Evolutionary conservation across 2,797 vertebrate genomes (phyloP), one percentile per base, ranked within the genome.

Genomic region (Xyrichtys novacula): DNA sequence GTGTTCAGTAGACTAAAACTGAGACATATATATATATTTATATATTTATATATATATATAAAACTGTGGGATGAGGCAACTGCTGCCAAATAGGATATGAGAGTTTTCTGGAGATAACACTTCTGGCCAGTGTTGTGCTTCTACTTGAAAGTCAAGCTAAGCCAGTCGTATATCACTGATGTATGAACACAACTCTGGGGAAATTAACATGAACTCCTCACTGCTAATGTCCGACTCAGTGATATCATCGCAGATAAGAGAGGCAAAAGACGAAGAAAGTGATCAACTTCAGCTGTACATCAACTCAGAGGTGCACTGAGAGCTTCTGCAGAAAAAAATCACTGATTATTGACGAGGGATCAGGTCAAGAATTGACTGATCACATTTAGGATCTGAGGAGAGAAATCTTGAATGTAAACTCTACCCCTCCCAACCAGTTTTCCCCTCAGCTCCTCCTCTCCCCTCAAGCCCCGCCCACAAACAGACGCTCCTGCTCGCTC

Each of bases 11-110:
- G 71, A 83, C 70, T 74, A 79, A 80, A 86, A 82, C 66, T 57
- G 80, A 83, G 84, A 82, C 75, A 84, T 75, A 69, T 34, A 54
- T 81, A 87, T 78, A 83, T n/a, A n/a, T n/a, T n/a, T n/a, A n/a
- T n/a, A n/a, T n/a, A n/a, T n/a, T n/a, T n/a, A n/a, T n/a, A n/a
- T n/a, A n/a, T 85, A 82, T 78, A 84, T 75, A 68, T 40, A 56
- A 83, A 86, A 76, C 40, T 17, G 57, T 50, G 38, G 48, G 65
- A 69, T 59, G 74, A 65, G 75, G 65, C 34, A 40, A 74, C 70
- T 23, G 32, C 74, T 66, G 65, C 61, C 69, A 73, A 74, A 79
- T 50, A 25, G 53, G 47, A 81, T 64, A 63, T 63, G 65, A 49
- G 17, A 56, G 9, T 2, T 43, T 62, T 43, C 36, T 22, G 3